Evolutionary conservation across 2,888 invertebrate genomes (phyloP).

Genomic region (Epinotia bilunana): DNA sequence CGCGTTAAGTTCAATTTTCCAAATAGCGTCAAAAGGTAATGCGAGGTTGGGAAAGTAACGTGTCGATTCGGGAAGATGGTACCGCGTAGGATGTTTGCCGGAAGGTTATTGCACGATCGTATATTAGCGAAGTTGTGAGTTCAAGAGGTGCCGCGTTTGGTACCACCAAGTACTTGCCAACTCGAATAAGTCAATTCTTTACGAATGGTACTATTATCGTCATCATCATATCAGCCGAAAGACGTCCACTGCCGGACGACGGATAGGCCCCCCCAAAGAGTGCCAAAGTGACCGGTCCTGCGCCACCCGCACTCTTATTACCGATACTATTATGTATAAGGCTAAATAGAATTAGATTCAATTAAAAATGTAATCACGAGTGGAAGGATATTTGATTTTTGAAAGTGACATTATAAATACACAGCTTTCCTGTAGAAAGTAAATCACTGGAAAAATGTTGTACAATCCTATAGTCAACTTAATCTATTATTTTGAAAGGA

Average conservation of each 20-base stretch:
- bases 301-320: no score
- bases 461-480: no score
- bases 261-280: no score
- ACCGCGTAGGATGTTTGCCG: slow-evolving; percentile 58
- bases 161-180: slow-evolving; percentile 45
- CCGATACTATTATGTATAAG: no score
- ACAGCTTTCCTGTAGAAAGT: no score
- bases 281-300: no score
- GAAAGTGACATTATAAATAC: no score
- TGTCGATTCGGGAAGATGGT: slow-evolving; percentile 34
- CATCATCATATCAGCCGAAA: no score
- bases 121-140: slow-evolving; percentile 60
- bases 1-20: background rate
- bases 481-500: no score
- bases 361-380: background rate
- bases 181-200: slow-evolving; percentile 5
- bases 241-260: no score
- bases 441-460: no score
- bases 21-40: background rate
- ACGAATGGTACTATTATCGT: background rate
- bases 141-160: slow-evolving; percentile 50
- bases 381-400: no score
- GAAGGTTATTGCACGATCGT: slow-evolving; percentile 64
- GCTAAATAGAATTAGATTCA: background rate
- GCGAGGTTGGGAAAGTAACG: background rate